A percentile compares a stretch with the other conserved stretches of the same genome.
Conservation (phyloP, 2,888 invertebrate genomes). For the Caenorhabditis sulstoni region DNA sequence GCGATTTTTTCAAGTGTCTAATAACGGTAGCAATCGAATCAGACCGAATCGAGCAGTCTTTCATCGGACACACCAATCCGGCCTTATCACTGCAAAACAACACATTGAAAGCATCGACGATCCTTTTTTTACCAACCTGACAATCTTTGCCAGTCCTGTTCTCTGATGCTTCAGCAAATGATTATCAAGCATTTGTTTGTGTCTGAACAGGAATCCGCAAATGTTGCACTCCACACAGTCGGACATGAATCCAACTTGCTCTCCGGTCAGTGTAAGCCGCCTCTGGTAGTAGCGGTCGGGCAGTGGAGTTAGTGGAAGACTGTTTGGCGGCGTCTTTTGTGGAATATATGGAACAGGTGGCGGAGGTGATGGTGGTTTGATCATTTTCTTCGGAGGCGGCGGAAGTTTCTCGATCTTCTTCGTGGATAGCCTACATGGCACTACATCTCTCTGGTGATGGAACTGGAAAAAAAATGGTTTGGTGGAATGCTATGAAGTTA, state of each 20-base stretch:
- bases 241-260: conserved; percentile 29
- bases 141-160: neutral
- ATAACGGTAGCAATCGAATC: conserved; percentile 57
- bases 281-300: conserved; percentile 28
- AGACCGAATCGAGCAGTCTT: conserved; percentile 40
- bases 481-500: too few species aligned
- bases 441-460: too few species aligned
- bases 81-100: neutral
- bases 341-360: too few species aligned
- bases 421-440: too few species aligned
- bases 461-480: too few species aligned
- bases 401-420: too few species aligned
- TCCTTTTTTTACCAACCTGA: too few species aligned
- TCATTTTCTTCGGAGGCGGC: too few species aligned
- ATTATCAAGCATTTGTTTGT: neutral
- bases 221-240: conserved; percentile 10
- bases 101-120: too few species aligned
- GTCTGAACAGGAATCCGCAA: conserved; percentile 18
- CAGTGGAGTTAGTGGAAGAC: conserved; percentile 26
- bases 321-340: too few species aligned
- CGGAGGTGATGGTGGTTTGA: too few species aligned
- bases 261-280: conserved; percentile 6
- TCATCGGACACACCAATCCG: conserved; percentile 18
- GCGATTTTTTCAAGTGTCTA: conserved; percentile 39
- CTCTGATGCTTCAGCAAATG: conserved; percentile 22